Evolutionary conservation across 2,113 vertebrate species (phyloP).

Genomic region (Hoplias malabaricus): DNA sequence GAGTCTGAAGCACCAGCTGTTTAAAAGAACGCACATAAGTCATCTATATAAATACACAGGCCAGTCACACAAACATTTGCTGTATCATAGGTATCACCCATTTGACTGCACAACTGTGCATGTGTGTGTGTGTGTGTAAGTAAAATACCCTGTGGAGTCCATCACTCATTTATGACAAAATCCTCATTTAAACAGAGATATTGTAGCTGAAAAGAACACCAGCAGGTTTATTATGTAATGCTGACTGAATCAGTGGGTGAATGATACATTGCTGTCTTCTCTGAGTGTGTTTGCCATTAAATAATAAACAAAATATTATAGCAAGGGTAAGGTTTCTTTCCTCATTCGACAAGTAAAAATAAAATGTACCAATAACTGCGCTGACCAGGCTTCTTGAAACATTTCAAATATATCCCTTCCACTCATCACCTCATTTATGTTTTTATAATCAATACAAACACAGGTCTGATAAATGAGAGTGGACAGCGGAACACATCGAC

Average conservation of each 20-base stretch:
- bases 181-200: background rate
- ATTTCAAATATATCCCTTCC: no score
- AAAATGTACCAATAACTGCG: no score
- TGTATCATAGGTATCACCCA: constrained; percentile 34
- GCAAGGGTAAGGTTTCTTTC: no score
- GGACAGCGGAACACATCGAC: constrained; percentile 8
- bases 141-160: constrained; percentile 16
- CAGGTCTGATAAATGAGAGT: constrained; percentile 26
- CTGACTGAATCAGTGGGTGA: background rate
- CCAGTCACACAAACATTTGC: constrained; percentile 27
- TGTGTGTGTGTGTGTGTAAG: background rate
- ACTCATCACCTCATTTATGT: background rate
- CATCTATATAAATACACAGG: constrained; percentile 9
- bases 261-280: background rate
- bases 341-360: no score
- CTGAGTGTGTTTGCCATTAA: background rate
- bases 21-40: background rate
- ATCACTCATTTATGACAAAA: background rate
- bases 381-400: background rate
- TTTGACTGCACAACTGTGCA: constrained; percentile 50
- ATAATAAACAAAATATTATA: background rate
- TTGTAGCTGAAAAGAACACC: background rate
- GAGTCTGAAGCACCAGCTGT: constrained; percentile 8
- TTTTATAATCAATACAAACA: background rate
- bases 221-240: background rate